Conservation (phyloP, 2,888 invertebrate genomes). For the Deilephila porcellus region DNA sequence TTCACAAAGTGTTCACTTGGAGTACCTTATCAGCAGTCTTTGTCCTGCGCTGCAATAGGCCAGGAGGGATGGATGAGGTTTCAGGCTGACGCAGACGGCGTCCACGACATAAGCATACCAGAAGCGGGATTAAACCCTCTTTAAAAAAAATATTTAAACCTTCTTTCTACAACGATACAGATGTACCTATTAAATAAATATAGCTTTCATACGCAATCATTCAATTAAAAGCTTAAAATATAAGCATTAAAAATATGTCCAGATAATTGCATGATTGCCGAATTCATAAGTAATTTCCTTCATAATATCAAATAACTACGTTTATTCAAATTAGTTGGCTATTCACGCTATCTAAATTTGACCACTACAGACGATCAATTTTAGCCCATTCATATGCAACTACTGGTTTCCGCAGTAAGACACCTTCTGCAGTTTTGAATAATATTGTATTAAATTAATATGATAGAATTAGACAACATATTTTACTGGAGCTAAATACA, state of each 20-base stretch:
- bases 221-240: no score
- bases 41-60: constrained; percentile 34
- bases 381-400: neutral
- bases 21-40: constrained; percentile 33
- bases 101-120: neutral
- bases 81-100: constrained; percentile 30
- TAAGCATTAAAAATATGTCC: neutral
- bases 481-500: no score
- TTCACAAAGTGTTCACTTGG: constrained; percentile 5
- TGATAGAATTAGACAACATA: no score
- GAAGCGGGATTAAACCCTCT: no score
- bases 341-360: neutral
- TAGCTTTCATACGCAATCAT: no score
- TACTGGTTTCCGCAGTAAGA: neutral
- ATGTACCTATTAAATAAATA: no score
- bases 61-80: constrained; percentile 34
- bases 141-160: no score
- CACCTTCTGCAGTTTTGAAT: no score
- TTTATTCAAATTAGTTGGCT: neutral
- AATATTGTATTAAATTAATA: no score
- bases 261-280: neutral
- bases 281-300: neutral
- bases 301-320: neutral
- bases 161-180: neutral
- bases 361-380: neutral